A percentile compares a stretch with the other conserved stretches of the same genome.
These are phyloP conservation scores for Pogonophryne albipinna DNA, from an alignment of 2,797 vertebrate species.

Conservation along the genomic window DNA sequence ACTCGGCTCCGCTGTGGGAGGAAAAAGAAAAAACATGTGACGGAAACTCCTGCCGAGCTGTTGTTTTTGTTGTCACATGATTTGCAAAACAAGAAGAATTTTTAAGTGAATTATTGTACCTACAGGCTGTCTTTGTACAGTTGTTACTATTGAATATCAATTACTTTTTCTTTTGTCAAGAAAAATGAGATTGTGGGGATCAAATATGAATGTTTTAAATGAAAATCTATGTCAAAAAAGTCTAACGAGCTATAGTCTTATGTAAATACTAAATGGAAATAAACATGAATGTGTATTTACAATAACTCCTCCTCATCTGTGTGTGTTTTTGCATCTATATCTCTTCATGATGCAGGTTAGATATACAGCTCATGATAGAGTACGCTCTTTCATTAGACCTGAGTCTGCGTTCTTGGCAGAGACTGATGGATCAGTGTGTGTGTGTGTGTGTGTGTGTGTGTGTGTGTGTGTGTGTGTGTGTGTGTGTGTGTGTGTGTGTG, in stretches of 20 bases:
- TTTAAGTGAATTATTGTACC: constrained; percentile 90
- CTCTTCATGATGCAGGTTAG: constrained; percentile 6
- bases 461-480: too few relatives aligned
- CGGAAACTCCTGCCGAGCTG: constrained; percentile 80
- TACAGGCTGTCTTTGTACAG: constrained; percentile 89
- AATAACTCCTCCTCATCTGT: constrained; percentile 43
- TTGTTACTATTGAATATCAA: constrained; percentile 82
- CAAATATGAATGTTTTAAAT: constrained; percentile 87
- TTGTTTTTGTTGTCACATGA: constrained; percentile 88
- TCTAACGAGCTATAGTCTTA: constrained; percentile 82
- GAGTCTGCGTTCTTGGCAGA: constrained; percentile 30
- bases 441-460: background rate
- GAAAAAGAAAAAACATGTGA: constrained; percentile 44
- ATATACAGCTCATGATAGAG: constrained; percentile 32
- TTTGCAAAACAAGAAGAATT: constrained; percentile 87
- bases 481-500: too few relatives aligned
- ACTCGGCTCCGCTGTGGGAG: constrained; percentile 38
- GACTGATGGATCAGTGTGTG: constrained; percentile 6
- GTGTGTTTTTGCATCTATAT: constrained; percentile 4
- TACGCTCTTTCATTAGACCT: constrained; percentile 34
- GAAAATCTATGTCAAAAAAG: constrained; percentile 84
- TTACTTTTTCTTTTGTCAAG: constrained; percentile 83
- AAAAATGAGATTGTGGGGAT: constrained; percentile 82
- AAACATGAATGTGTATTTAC: constrained; percentile 89
- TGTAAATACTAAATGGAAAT: constrained; percentile 83